Evolutionary conservation across 1,140 invertebrate species (phyloP), one percentile per base, ranked within the genome.

Genomic region (Drosophila biarmipes): DNA sequence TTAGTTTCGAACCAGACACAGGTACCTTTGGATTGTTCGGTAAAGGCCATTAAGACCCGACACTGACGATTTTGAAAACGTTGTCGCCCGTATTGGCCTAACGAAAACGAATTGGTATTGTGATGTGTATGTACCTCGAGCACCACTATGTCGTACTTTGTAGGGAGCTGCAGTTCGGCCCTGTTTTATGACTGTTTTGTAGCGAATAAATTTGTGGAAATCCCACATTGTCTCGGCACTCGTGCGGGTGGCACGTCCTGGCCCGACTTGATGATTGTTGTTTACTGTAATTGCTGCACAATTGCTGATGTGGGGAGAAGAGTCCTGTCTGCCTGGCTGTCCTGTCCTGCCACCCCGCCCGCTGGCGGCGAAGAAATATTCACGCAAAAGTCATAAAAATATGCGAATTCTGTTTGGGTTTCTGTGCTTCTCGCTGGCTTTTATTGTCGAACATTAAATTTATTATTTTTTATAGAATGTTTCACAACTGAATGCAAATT

Each of bases 401-500:
- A 82, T 89, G 84, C 69, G 82, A 82, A 55, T 87, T 66, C 40
- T 61, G 37, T 52, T 51, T 52, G 46, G 35, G 46, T 69, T 69
- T 53, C 31, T 69, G 66, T 68, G 56, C 63, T 69, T 56, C 40
- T 76, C 54, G 54, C 48, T 58, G 19, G 46, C 37, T 63, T 77
- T 86, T 87, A 87, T 87, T 87, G 82, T 79, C 79, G 74, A 87
- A 78, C 82, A 89, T 82, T 79, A 87, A 87, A 87, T 87, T 76
- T 87, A 89, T 87, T 87, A 87, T 87, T 87, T 86, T 87, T 87
- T 87, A 89, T 87, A 89, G 78, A 87, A 89, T 87, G 82, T 89
- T 87, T 84, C 82, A 87, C 82, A 89, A 87, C 78, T 89, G 82
- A 87, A 87, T 87, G 82, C 82, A 87, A 87, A 87, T 89, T 86